Evolutionary conservation across 2,797 vertebrate species (phyloP).

Genomic region (Melanotaenia trifasciata): DNA sequence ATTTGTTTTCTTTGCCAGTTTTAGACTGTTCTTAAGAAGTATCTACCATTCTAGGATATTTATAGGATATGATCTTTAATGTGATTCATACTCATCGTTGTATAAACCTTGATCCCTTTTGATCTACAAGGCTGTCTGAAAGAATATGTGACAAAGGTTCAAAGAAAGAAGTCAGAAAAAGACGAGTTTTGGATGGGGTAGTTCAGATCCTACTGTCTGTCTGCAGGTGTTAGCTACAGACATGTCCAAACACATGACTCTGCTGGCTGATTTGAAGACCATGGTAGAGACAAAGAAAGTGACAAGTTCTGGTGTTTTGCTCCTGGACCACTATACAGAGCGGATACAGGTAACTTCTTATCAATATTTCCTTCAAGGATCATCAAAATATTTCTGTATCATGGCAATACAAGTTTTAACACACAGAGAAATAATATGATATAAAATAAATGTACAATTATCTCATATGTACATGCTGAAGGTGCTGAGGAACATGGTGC

Average conservation of each 20-base stretch:
- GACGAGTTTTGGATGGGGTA: background rate
- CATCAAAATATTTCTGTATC: background rate
- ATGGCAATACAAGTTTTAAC: background rate
- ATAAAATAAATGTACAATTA: background rate
- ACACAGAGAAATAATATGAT: background rate
- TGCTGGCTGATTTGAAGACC: constrained; percentile 96
- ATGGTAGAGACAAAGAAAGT: constrained; percentile 99
- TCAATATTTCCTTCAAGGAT: background rate
- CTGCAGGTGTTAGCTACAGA: constrained; percentile 95
- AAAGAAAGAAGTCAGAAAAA: background rate
- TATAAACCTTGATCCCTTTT: background rate
- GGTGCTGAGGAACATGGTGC: constrained; percentile 98
- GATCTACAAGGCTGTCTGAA: background rate
- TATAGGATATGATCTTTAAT: background rate
- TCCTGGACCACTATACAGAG: constrained; percentile 96
- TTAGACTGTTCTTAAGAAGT: background rate
- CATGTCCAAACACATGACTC: constrained; percentile 99
- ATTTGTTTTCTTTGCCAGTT: background rate
- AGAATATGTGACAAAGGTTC: background rate
- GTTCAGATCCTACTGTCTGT: constrained; percentile 12
- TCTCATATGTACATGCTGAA: constrained; percentile 54
- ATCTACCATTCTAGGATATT: background rate
- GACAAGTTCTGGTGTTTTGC: constrained; percentile 95
- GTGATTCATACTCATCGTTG: background rate
- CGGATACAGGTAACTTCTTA: constrained; percentile 90